Evolutionary conservation across 1,140 invertebrate genomes (phyloP), one percentile per base, ranked within the genome.

Genomic region (Yoshiicerus persimilis): DNA sequence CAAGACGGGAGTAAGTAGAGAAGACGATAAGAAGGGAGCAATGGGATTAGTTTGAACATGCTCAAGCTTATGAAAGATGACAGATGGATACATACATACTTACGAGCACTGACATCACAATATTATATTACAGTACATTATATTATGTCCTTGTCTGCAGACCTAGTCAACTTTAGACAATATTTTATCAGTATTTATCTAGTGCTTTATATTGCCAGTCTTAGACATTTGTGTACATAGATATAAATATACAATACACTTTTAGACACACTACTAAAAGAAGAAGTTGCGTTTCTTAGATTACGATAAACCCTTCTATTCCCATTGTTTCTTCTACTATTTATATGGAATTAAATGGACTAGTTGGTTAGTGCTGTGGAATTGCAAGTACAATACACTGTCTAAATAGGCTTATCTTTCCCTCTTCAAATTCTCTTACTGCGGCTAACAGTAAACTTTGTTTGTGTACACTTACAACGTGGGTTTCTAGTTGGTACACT

Each of bases 11-110:
- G 64, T 77, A 41, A 87, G 39, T 47, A 85, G 83, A 77, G 32
- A 47, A 38, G 38, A 83, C n/a, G 77, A 84, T 36, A 64, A 47
- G 62, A 39, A 9, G 38, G 75, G 75, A 80, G 64, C 27, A 86
- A 86, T 38, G 36, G 89, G 89, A 89, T 89, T 89, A 89, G 83
- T 88, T 87, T 87, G 89, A 89, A 87, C 41, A 88, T 88, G 84
- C 84, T 25, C n/a, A 47, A 88, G 88, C 70, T 77, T 88, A 89
- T 25, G 85, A 86, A 66, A 75, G 80, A 86, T 89, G 87, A 89
- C 87, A 88, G 87, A 88, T 89, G 87, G 41, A 84, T 39, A 56
- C 10, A 86, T 64, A 38, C 36, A 86, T 38, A 87, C 25, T 41
- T 70, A 86, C 64, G 56, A 32, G 75, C 34, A 80, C 75, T 80